A percentile compares a stretch with the other conserved stretches of the same genome.
These are phyloP conservation scores for Dysidea cf. avara DNA, from an alignment of 37 sponge, comb jelly and placozoan species.

Conservation along the genomic window DNA sequence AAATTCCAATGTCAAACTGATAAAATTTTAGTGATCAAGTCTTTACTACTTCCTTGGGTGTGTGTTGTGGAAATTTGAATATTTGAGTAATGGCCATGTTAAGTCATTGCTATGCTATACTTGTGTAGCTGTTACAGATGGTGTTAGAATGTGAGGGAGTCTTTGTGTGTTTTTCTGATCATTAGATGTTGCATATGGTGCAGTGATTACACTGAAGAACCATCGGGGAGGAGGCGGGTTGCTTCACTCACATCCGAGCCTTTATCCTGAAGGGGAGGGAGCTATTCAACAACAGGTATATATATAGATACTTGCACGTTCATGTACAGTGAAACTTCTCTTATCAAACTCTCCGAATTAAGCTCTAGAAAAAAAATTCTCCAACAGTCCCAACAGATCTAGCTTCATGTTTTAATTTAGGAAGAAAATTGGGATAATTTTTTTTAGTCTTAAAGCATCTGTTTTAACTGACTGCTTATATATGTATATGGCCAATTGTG, in stretches of 20 bases:
- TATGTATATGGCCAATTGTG: too few relatives aligned
- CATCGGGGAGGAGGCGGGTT: conserved; percentile 84
- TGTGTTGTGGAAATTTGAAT: too few relatives aligned
- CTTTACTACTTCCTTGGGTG: too few relatives aligned
- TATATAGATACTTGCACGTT: not conserved
- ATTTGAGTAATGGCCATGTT: too few relatives aligned
- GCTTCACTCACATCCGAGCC: conserved; percentile 94
- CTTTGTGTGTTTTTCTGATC: not conserved
- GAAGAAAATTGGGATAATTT: too few relatives aligned
- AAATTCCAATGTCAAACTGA: too few relatives aligned
- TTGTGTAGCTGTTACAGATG: too few relatives aligned
- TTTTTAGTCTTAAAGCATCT: too few relatives aligned
- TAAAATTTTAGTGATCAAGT: too few relatives aligned
- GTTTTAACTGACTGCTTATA: too few relatives aligned
- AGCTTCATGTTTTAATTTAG: not conserved
- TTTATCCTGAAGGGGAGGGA: conserved; percentile 88
- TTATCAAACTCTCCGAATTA: not conserved
- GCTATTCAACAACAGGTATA: conserved; percentile 74
- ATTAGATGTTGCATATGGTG: conserved; percentile 87
- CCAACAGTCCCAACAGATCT: not conserved
- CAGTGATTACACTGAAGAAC: conserved; percentile 89
- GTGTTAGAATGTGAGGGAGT: too few relatives aligned
- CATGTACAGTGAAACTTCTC: not conserved
- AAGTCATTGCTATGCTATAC: too few relatives aligned
- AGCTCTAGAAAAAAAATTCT: not conserved